Percentiles rank a stretch among this genome's conserved stretches.
Evolutionary conservation across 2,888 invertebrate genomes (phyloP).

Genomic region (Cyclophora albipunctata): DNA sequence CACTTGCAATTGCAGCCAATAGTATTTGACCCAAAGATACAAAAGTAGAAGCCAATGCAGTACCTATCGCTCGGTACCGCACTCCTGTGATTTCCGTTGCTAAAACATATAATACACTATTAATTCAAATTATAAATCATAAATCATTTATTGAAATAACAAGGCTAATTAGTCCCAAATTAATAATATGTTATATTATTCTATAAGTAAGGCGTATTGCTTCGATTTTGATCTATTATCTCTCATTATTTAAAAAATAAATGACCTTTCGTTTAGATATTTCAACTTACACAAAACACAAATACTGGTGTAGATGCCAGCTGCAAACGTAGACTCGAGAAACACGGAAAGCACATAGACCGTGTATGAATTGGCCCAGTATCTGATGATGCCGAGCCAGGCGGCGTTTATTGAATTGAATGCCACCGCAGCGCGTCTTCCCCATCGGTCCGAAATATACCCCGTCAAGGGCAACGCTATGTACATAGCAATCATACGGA

Average conservation of each 20-base stretch:
- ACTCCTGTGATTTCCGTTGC: constrained; percentile 87
- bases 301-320: constrained; percentile 80
- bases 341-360: constrained; percentile 78
- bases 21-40: constrained; percentile 82
- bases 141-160: constrained; percentile 24
- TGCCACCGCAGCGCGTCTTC: constrained; percentile 75
- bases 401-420: constrained; percentile 75
- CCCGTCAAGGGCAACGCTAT: constrained; percentile 80
- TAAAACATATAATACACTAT: constrained; percentile 28
- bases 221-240: no score
- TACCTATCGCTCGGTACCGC: constrained; percentile 80
- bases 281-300: constrained; percentile 76
- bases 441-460: constrained; percentile 82
- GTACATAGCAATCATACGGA: constrained; percentile 81
- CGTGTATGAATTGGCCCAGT: constrained; percentile 75
- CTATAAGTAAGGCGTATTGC: no score
- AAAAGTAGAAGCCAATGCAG: constrained; percentile 79
- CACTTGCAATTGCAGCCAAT: constrained; percentile 81
- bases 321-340: constrained; percentile 78
- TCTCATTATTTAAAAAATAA: constrained; percentile 65
- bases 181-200: no score
- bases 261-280: constrained; percentile 30
- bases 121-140: constrained; percentile 29
- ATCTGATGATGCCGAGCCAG: constrained; percentile 78
- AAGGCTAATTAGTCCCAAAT: no score